Base-by-base conservation (phyloP, 2,797 vertebrate genomes). In the Gymnoscopelus microlampas region DNA sequence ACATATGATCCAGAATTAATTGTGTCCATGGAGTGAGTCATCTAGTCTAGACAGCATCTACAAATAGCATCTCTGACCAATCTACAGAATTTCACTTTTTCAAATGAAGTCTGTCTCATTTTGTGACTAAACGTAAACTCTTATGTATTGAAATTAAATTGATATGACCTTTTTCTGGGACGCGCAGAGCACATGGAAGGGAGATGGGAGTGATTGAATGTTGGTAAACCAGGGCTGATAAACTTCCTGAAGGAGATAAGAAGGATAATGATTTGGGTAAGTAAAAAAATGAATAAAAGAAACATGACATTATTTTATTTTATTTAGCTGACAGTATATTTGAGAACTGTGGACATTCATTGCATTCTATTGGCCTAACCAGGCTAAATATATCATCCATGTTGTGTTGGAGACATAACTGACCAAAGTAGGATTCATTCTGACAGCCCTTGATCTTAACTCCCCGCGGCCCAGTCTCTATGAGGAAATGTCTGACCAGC, bases 381-480 rank as follows among this genome's bases (percentile, higher is more conserved):
- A 62, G 49, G 48, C 67, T n/a, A 74, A 71, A 70, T 9, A 35
- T 44, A 44, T 64, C 19, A 39, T 3, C 9, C 8, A 54, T 73
- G 50, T 65, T 68, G 14, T 71, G 7, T 79, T 54, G 57, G 13
- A 26, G 26, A 55, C 23, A 70, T 64, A 81, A 91, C 92, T 85
- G 73, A 98, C 97, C 97, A 29, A 98, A 98, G 88, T 96, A 94
- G 55, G 95, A 95, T 78, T 98, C 97, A 0, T 95, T 96, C 80
- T 95, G 95, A 80, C 96, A 97, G 77, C 96, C 96, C 90, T 96
- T 97, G 88, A 98, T 97, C 90, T 96, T 97, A 77, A 98, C 96
- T 71, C 96, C 96, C 84, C 95, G 94, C 32, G 95, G 92, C 23
- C 96, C 95, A 0, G 95, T 97, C 90, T 98, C 96, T 6, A 98